phyloP scores from a whole-genome alignment of 2,888 invertebrate species.

The Pteria penguin region DNA sequence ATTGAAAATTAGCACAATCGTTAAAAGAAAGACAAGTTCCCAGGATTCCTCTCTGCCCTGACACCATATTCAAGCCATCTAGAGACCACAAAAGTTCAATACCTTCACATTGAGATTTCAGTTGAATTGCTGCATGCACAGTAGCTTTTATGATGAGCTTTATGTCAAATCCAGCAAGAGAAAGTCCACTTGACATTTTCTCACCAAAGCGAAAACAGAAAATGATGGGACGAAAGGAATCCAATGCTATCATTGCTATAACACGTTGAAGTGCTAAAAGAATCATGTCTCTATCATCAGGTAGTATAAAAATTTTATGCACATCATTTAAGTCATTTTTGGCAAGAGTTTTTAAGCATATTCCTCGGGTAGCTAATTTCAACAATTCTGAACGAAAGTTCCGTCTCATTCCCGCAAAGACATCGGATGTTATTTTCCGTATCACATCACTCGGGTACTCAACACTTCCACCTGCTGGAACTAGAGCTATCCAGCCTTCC shows the following conservation, averaged over 20 bases:
- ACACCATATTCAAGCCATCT: slow-evolving; percentile 21
- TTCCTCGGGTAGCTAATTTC: background rate
- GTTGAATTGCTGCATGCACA: too few relatives aligned
- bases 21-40: too few relatives aligned
- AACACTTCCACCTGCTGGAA: slow-evolving; percentile 4
- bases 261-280: slow-evolving; percentile 26
- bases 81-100: slow-evolving; percentile 44
- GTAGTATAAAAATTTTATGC: too few relatives aligned
- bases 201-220: slow-evolving; percentile 51
- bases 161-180: slow-evolving; percentile 8
- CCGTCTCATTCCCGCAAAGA: slow-evolving; percentile 12
- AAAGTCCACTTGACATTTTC: slow-evolving; percentile 29
- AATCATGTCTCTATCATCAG: too few relatives aligned
- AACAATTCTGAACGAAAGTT: too few relatives aligned
- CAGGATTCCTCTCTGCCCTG: slow-evolving; percentile 31
- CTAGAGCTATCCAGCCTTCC: slow-evolving; percentile 31
- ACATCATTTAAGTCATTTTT: slow-evolving; percentile 43
- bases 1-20: too few relatives aligned
- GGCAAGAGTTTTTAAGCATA: slow-evolving; percentile 25
- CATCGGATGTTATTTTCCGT: too few relatives aligned
- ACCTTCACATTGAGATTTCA: slow-evolving; percentile 23
- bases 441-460: background rate
- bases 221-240: slow-evolving; percentile 13
- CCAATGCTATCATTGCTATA: slow-evolving; percentile 4
- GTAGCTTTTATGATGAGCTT: slow-evolving; percentile 6